phyloP scores from a whole-genome alignment of 2,113 vertebrate species.

The Tychaedon coryphoeus region DNA sequence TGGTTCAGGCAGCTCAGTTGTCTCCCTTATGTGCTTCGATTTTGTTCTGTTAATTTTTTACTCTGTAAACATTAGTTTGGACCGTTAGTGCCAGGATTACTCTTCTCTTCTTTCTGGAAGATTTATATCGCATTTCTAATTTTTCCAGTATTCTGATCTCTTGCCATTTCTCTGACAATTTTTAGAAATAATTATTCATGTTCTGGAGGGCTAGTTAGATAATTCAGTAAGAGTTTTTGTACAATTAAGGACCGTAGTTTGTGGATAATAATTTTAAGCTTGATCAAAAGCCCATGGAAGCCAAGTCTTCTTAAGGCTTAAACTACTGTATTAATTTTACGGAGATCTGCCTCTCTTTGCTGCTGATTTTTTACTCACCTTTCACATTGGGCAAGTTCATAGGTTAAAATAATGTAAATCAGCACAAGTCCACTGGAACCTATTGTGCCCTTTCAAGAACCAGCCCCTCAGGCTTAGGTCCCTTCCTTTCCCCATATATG shows the following conservation, averaged over 20 bases:
- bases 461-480: neutral
- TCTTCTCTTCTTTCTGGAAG: neutral
- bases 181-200: slow-evolving; percentile 29
- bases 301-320: slow-evolving; percentile 45
- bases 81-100: neutral
- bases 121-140: neutral
- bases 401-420: neutral
- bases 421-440: neutral
- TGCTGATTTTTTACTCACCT: neutral
- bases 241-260: neutral
- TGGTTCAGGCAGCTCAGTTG: slow-evolving; percentile 25
- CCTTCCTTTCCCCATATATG: neutral
- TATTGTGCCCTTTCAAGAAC: neutral
- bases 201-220: slow-evolving; percentile 39
- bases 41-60: slow-evolving; percentile 43
- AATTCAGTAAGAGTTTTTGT: slow-evolving; percentile 18
- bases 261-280: slow-evolving; percentile 56
- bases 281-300: slow-evolving; percentile 31
- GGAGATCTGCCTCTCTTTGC: neutral
- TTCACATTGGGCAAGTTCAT: neutral
- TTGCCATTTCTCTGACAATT: neutral
- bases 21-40: slow-evolving; percentile 16
- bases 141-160: slow-evolving; percentile 18
- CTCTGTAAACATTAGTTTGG: slow-evolving; percentile 17
- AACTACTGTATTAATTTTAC: slow-evolving; percentile 23